Evolutionary conservation across 2,113 vertebrate species (phyloP).

Genomic region (Alaudala cheleensis): DNA sequence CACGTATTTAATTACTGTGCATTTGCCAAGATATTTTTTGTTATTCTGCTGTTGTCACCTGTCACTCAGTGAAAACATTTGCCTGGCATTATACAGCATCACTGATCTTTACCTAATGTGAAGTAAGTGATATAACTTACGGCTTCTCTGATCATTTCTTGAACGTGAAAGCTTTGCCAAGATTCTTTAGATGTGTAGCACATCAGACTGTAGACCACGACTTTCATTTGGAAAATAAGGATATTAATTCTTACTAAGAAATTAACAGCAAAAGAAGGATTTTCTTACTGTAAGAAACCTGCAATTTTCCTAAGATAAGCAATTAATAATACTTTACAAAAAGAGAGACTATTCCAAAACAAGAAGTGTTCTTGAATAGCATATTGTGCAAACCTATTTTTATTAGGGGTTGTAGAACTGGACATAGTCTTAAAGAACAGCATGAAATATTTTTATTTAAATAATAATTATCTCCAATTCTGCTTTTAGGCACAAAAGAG

Average conservation of each 20-base stretch:
- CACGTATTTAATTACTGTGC: background rate
- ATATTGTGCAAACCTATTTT: background rate
- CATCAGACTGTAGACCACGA: background rate
- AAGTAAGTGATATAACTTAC: background rate
- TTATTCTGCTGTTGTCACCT: background rate
- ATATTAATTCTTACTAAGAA: background rate
- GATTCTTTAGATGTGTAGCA: background rate
- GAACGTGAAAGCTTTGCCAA: background rate
- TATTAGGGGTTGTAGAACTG: background rate
- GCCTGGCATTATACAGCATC: background rate
- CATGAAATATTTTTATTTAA: background rate
- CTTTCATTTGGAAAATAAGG: background rate
- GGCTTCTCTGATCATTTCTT: background rate
- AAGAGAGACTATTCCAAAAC: background rate
- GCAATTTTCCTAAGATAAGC: background rate
- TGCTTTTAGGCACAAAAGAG: background rate
- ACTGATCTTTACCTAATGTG: conserved; percentile 27
- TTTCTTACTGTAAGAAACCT: background rate
- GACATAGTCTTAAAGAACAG: background rate
- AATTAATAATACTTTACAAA: background rate
- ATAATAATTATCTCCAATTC: background rate
- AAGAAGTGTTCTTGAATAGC: background rate
- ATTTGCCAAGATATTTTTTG: background rate
- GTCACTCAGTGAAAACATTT: conserved; percentile 18
- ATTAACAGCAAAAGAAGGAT: background rate